Percentiles rank a stretch among this genome's conserved stretches.
phyloP scores from a whole-genome alignment of 2,113 vertebrate genomes.

The Pelecanoides urinatrix region DNA sequence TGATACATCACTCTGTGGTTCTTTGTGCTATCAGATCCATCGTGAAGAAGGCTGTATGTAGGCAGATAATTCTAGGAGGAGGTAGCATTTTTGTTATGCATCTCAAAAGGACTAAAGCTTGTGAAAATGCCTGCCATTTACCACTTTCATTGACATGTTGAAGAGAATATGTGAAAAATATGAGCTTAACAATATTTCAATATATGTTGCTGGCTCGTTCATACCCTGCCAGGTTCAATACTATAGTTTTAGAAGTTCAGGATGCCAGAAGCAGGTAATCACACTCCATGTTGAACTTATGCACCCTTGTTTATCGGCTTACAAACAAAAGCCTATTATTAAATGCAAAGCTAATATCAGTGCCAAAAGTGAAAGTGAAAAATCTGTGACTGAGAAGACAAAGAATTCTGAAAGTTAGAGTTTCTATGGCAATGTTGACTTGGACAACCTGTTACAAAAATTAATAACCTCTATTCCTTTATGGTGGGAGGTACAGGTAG shows the following conservation, averaged over 20 bases:
- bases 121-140: background rate
- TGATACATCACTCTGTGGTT: background rate
- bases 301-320: background rate
- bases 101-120: background rate
- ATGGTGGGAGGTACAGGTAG: background rate
- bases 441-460: background rate
- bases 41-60: background rate
- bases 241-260: background rate
- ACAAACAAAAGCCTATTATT: background rate
- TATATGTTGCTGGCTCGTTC: background rate
- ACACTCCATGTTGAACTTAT: background rate
- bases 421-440: background rate
- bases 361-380: background rate
- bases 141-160: background rate
- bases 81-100: background rate
- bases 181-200: background rate
- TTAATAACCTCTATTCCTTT: background rate
- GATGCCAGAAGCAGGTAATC: background rate
- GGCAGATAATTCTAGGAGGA: slow-evolving; percentile 10
- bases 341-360: background rate
- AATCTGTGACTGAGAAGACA: background rate
- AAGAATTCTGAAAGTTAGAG: background rate
- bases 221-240: background rate
- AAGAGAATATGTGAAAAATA: slow-evolving; percentile 28
- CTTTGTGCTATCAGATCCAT: background rate